Conservation (phyloP, 2,888 invertebrate genomes). For the Molorchus minor region DNA sequence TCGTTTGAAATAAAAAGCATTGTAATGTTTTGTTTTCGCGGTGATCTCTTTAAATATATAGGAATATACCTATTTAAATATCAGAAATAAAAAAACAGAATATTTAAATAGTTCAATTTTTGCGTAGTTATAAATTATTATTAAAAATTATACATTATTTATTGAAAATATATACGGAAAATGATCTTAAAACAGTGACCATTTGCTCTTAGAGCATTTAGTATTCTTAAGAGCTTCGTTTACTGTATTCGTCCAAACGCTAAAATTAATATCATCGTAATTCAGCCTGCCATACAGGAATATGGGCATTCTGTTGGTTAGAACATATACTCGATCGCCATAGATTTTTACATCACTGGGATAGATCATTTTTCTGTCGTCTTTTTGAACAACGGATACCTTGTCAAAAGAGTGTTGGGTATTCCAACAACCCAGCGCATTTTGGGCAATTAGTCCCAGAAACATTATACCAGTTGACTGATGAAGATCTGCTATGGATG, state of each 20-base stretch:
- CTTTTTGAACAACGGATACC: conserved; percentile 76
- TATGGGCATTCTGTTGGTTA: conserved; percentile 84
- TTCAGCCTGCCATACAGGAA: conserved; percentile 74
- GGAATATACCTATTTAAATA: no score
- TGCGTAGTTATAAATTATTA: no score
- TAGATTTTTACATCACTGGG: conserved; percentile 81
- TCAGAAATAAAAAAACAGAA: no score
- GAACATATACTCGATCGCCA: conserved; percentile 71
- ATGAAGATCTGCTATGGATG: conserved; percentile 75
- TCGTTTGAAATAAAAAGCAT: no score
- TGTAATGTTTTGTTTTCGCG: no score
- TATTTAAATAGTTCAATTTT: no score
- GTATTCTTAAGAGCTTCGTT: conserved; percentile 22
- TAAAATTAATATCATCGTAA: conserved; percentile 80
- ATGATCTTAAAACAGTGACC: no score
- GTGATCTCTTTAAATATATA: no score
- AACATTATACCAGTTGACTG: conserved; percentile 79
- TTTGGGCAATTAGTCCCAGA: conserved; percentile 81
- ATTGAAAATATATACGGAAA: no score
- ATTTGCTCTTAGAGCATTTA: no score
- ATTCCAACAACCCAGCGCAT: conserved; percentile 86
- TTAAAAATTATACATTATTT: no score
- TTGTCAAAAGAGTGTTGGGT: conserved; percentile 70
- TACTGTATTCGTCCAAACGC: conserved; percentile 63
- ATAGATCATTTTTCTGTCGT: conserved; percentile 79